These are phyloP conservation scores for Sesia bembeciformis DNA, from an alignment of 2,888 invertebrate species.

Conservation along the genomic window DNA sequence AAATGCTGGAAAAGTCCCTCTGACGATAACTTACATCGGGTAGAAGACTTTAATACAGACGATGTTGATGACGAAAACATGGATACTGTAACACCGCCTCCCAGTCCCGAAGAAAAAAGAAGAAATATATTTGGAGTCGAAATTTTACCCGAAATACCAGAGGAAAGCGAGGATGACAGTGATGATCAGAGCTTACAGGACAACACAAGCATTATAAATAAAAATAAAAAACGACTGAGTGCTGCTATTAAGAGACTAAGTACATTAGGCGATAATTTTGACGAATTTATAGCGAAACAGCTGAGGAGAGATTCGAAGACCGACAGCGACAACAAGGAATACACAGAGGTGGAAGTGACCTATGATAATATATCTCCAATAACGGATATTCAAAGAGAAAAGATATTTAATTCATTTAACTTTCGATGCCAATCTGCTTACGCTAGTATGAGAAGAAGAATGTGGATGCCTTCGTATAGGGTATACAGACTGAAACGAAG, in stretches of 20 bases:
- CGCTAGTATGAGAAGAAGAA: conserved; percentile 43
- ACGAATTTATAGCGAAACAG: conserved; percentile 62
- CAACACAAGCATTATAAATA: conserved; percentile 22
- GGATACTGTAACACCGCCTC: conserved; percentile 50
- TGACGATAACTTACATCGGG: conserved; percentile 47
- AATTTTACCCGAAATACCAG: conserved; percentile 69
- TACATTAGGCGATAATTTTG: conserved; percentile 63
- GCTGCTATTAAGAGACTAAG: conserved; percentile 68
- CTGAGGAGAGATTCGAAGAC: conserved; percentile 45
- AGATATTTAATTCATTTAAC: conserved; percentile 57
- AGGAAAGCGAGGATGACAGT: conserved; percentile 54
- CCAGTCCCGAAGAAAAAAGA: conserved; percentile 61
- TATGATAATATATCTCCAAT: conserved; percentile 58
- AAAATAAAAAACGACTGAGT: conserved; percentile 49
- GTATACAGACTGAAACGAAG: conserved; percentile 52
- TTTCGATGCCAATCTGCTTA: conserved; percentile 58
- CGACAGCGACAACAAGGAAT: conserved; percentile 40
- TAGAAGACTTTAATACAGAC: conserved; percentile 12
- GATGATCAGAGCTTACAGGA: conserved; percentile 19
- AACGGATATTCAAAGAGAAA: conserved; percentile 58
- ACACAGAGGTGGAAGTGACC: conserved; percentile 52
- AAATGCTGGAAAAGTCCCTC: conserved; percentile 67
- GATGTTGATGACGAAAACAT: conserved; percentile 25
- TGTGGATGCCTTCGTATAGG: conserved; percentile 61
- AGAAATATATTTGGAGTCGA: conserved; percentile 66